phyloP scores from a whole-genome alignment of 2,888 invertebrate genomes.

The Phoenoteleia sp. region DNA sequence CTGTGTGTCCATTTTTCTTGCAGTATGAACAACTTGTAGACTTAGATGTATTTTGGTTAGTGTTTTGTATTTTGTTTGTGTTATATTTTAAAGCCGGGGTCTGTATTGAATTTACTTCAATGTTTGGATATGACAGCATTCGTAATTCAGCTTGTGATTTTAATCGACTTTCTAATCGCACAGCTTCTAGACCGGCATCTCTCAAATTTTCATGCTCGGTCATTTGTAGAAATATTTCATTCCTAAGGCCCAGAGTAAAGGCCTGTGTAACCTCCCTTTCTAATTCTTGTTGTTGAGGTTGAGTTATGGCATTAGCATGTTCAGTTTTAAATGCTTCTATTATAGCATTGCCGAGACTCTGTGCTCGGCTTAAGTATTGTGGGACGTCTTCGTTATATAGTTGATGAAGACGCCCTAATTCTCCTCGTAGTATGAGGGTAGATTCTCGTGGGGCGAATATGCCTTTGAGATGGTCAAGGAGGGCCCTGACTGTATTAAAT shows the following conservation, averaged over 20 bases:
- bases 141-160: no score
- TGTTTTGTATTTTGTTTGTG: no score
- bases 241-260: background rate
- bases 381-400: conserved; percentile 2
- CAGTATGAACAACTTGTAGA: no score
- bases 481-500: background rate
- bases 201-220: background rate
- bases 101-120: no score
- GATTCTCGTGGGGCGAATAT: conserved; percentile 10
- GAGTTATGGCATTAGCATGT: background rate
- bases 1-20: no score
- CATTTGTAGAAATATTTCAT: background rate
- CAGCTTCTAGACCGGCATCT: background rate
- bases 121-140: no score
- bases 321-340: background rate
- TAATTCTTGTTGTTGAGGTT: background rate
- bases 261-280: background rate
- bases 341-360: background rate
- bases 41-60: no score
- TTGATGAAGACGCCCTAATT: background rate
- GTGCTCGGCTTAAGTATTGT: background rate
- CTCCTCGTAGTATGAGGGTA: background rate
- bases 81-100: no score
- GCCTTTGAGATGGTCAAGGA: background rate
- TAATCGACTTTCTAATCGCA: no score